Evolutionary conservation across 2,888 invertebrate species (phyloP), one percentile per base, ranked within the genome.

Genomic region (Schrankia costaestrigalis): DNA sequence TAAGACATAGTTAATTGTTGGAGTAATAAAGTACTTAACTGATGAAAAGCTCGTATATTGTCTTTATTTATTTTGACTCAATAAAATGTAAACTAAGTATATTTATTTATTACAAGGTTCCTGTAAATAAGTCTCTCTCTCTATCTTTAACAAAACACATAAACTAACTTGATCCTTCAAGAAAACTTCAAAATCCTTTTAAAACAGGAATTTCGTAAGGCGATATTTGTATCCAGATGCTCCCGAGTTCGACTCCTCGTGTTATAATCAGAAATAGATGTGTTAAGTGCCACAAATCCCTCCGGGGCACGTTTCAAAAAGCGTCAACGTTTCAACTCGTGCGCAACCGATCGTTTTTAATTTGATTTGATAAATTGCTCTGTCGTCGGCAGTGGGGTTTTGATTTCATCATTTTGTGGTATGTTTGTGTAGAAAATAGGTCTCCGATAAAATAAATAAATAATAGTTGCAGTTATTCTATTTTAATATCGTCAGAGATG

Each of bases 241-340:
- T 26, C n/a, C n/a, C n/a, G n/a, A n/a, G n/a, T n/a, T n/a, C n/a
- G n/a, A n/a, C n/a, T n/a, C n/a, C n/a, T n/a, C n/a, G n/a, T n/a
- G 28, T 31, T 29, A 4, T 18, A 32, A 33, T 44, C 54, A 39
- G 32, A 51, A 56, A 56, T 56, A 56, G 54, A 40, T 22, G 9
- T 35, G 26, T 34, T 43, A 56, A 57, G 46, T 56, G 57, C 30
- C 40, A 37, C 33, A 44, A 51, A 47, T 53, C 57, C 51, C 56
- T 25, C 35, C 11, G 45, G 57, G 48, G 39, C 44, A 39, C 31
- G 35, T 38, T 26, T 35, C 38, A 29, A 31, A 30, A 30, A 25
- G 19, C 32, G 41, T 11, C 27, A 13, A 25, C 28, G 31, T 36
- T 36, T 37, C 24, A 49, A 56, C 54, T 56, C 56, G 39, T 53